phyloP scores from a whole-genome alignment of 2,113 vertebrate species.

The Pelodiscus sinensis region DNA sequence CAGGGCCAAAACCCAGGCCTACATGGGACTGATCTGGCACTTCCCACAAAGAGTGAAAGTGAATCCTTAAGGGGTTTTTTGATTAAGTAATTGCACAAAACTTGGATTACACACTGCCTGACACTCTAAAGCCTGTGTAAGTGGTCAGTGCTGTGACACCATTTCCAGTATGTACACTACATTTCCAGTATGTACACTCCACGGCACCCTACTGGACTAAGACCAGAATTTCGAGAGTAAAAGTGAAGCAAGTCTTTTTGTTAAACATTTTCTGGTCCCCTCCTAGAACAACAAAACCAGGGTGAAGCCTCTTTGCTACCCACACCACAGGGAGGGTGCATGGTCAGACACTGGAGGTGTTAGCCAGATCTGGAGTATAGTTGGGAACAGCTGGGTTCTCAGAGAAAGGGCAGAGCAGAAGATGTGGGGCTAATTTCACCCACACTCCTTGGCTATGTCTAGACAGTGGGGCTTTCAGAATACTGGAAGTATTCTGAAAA shows the following conservation, averaged over 20 bases:
- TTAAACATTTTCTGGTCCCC: not conserved
- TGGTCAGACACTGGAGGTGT: not conserved
- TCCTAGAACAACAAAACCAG: no score
- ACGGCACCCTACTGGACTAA: not conserved
- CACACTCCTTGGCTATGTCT: no score
- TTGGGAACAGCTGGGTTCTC: not conserved
- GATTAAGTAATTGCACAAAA: not conserved
- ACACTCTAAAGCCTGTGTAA: no score
- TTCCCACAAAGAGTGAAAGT: not conserved
- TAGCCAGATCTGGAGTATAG: not conserved
- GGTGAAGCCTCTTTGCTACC: not conserved
- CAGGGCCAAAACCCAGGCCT: not conserved
- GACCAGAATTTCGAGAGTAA: not conserved
- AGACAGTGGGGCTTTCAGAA: no score
- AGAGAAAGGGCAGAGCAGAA: not conserved
- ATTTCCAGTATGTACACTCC: not conserved
- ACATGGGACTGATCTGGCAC: not conserved
- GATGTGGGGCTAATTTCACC: not conserved
- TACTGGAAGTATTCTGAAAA: no score
- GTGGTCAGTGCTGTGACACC: not conserved
- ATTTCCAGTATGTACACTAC: not conserved
- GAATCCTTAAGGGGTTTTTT: not conserved
- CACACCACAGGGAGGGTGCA: not conserved
- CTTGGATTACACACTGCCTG: no score
- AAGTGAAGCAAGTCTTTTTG: not conserved